Conservation (phyloP, 1,140 invertebrate genomes). For the Hylaeus anthracinus region DNA sequence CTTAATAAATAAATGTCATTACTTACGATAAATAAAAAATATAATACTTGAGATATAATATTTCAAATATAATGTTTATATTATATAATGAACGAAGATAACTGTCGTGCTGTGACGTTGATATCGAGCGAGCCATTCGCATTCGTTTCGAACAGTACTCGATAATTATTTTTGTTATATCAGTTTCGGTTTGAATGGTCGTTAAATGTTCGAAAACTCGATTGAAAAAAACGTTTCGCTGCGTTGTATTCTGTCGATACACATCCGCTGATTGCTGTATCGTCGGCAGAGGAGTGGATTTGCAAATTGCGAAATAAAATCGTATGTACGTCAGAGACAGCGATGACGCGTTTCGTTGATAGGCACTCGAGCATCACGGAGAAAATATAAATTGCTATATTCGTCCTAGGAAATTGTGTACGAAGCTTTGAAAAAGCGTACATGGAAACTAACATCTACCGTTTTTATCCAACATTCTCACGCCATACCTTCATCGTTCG, state of each 20-base stretch:
- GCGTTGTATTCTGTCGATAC: not conserved
- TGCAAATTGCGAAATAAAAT: constrained; percentile 41
- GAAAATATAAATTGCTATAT: constrained; percentile 16
- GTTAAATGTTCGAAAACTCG: not conserved
- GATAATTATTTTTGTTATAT: not conserved
- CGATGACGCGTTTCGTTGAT: constrained; percentile 30
- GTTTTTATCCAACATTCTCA: too few species aligned
- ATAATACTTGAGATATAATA: too few species aligned
- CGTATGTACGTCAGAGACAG: constrained; percentile 13
- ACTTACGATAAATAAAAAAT: too few species aligned
- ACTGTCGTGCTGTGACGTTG: too few species aligned
- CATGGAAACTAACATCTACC: not conserved
- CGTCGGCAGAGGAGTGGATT: not conserved
- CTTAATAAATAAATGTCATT: too few species aligned
- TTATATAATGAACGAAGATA: too few species aligned
- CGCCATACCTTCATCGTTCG: too few species aligned
- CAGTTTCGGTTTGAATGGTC: too few species aligned
- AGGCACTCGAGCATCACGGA: not conserved
- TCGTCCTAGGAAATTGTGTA: not conserved
- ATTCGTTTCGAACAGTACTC: too few species aligned
- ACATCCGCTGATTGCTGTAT: not conserved
- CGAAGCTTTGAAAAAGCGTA: not conserved
- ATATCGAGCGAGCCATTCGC: too few species aligned
- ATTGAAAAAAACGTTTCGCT: not conserved
- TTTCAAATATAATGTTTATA: too few species aligned